Conservation (phyloP, 2,113 vertebrate genomes). For the Chloroceryle aenea region DNA sequence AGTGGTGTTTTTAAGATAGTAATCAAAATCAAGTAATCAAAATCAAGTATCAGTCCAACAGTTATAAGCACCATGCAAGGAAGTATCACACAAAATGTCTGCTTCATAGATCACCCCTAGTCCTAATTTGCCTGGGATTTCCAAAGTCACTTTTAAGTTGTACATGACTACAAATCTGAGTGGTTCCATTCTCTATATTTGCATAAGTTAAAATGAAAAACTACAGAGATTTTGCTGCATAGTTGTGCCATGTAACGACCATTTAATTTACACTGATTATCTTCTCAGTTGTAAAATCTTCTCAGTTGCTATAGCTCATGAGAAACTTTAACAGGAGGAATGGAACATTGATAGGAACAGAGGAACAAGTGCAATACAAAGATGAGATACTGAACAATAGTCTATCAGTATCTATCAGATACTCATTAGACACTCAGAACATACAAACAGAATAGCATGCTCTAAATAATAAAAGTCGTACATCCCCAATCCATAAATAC, state of each 20-base stretch:
- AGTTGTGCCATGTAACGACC: not conserved
- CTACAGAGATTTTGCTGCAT: not conserved
- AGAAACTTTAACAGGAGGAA: not conserved
- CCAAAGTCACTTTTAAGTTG: not conserved
- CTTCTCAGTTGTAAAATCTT: not conserved
- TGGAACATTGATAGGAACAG: not conserved
- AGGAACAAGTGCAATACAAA: not conserved
- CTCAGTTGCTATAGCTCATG: not conserved
- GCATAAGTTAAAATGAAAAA: not conserved
- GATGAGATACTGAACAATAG: not conserved
- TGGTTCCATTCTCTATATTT: not conserved
- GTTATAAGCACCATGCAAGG: not conserved
- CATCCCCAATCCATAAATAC: not conserved
- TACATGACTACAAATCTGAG: not conserved
- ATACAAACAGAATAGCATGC: not conserved
- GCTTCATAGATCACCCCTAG: not conserved
- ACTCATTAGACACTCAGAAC: not conserved
- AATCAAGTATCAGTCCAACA: not conserved
- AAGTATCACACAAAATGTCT: not conserved
- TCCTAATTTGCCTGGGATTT: not conserved
- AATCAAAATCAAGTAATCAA: not conserved
- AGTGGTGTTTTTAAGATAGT: rapidly evolving
- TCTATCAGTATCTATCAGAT: not conserved
- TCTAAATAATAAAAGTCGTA: not conserved
- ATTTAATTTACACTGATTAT: not conserved